Evolutionary conservation across 2,797 vertebrate species (phyloP), one percentile per base, ranked within the genome.

Genomic region (Etheostoma perlongum): DNA sequence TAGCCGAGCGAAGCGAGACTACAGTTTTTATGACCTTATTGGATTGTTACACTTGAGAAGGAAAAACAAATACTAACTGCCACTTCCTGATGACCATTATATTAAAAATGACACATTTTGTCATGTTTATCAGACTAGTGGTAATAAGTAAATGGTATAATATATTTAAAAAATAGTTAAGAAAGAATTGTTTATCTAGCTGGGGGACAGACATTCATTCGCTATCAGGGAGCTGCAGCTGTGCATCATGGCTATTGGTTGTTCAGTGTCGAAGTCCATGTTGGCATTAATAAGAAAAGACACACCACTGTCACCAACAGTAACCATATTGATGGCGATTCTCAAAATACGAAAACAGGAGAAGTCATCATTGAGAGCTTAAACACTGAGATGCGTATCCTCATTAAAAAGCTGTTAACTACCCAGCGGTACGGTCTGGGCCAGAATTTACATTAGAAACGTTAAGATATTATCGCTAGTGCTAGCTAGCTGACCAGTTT

Each of bases 381-480:
- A 4, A 57, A 49, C 51, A 54, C 66, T 12, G 11, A 52, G 42
- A 52, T 60, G 61, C 27, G 36, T 14, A 33, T 47, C 40, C 27
- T 59, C 13, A 33, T 5, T 25, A 4, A 54, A 18, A 72, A 40
- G 36, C 47, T 18, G 27, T 42, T 18, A 21, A 57, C 55, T 16
- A 55, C 46, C 36, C 10, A 40, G 59, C 46, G 30, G 46, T 23
- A 54, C 18, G 69, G 30, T 15, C 63, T 3, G 53, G 79, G 51
- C 57, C 71, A 46, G 30, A 68, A 42, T 27, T 67, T 69, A 51
- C 68, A 52, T 7, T n/a, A 58, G 5, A 73, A 63, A 64, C 65
- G 7, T 27, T 18, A 15, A 15, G n/a, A 72, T 62, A 42, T 69
- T 8, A 33, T 65, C 30, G 64, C 55, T 52, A 52, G n/a, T 21